phyloP scores from a whole-genome alignment of 2,888 invertebrate genomes.

The Leptura quadrifasciata region DNA sequence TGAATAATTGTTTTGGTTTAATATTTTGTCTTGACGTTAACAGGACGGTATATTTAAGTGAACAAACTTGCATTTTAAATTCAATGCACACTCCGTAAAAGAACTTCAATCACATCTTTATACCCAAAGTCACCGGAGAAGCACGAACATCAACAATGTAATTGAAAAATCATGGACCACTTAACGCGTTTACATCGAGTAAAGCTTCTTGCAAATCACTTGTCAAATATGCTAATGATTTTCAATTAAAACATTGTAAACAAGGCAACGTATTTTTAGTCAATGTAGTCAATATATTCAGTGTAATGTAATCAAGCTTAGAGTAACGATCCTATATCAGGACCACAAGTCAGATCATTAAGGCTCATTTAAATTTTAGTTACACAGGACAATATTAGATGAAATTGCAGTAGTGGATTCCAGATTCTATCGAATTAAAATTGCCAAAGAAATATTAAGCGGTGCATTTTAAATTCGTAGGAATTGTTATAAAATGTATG shows the following conservation, averaged over 20 bases:
- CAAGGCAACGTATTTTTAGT: slow-evolving; percentile 23
- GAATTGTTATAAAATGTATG: no score
- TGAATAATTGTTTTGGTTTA: neutral
- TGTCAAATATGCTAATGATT: slow-evolving; percentile 12
- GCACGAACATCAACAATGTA: slow-evolving; percentile 45
- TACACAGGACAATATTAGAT: neutral
- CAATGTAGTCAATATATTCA: slow-evolving; percentile 16
- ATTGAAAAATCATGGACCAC: slow-evolving; percentile 25
- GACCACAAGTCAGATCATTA: neutral
- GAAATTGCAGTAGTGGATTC: neutral
- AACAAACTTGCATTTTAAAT: neutral
- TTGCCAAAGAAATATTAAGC: no score
- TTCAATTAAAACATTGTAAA: slow-evolving; percentile 27
- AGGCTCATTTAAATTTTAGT: neutral
- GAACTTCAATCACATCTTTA: slow-evolving; percentile 26
- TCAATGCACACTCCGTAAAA: neutral
- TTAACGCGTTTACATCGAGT: neutral
- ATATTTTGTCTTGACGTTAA: neutral
- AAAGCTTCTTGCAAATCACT: slow-evolving; percentile 8
- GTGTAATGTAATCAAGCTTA: neutral
- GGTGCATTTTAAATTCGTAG: no score
- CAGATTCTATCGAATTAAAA: neutral
- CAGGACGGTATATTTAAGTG: neutral
- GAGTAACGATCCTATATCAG: neutral
- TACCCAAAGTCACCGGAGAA: slow-evolving; percentile 39